These are phyloP conservation scores for Microhierax caerulescens DNA, from an alignment of 2,797 vertebrate genomes.

Conservation along the genomic window DNA sequence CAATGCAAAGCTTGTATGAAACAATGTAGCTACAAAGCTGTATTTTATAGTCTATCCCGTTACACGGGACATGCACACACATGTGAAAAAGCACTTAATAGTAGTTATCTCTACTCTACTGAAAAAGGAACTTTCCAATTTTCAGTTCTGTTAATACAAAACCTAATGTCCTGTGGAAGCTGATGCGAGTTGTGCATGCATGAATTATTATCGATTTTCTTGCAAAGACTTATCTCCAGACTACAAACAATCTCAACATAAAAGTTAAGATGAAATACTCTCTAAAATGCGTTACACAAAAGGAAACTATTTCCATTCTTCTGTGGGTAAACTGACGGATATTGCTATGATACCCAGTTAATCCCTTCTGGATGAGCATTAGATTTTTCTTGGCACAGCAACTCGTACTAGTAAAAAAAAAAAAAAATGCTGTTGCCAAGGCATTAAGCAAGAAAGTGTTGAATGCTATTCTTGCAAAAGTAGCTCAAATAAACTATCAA, in stretches of 20 bases:
- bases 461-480: conserved; percentile 18
- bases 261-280: conserved; percentile 61
- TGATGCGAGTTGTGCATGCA: conserved; percentile 35
- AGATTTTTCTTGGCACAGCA: conserved; percentile 50
- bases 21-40: background rate
- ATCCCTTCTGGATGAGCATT: conserved; percentile 54
- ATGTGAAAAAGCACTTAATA: background rate
- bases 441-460: conserved; percentile 9
- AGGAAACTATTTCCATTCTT: conserved; percentile 32
- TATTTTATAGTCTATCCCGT: background rate
- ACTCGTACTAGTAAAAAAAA: background rate
- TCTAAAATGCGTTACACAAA: conserved; percentile 46
- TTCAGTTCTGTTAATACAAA: conserved; percentile 54
- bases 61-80: background rate
- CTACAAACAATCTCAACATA: conserved; percentile 22
- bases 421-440: conserved; percentile 22
- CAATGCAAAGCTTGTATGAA: background rate
- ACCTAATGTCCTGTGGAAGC: conserved; percentile 65
- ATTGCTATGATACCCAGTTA: conserved; percentile 46
- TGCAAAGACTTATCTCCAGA: conserved; percentile 66
- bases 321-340: conserved; percentile 26
- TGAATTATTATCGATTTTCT: conserved; percentile 68
- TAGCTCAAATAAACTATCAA: conserved; percentile 9
- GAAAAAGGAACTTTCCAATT: conserved; percentile 64
- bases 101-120: conserved; percentile 28